Conservation (phyloP, 2,888 invertebrate species). For the Acanthosepion lycidas region DNA sequence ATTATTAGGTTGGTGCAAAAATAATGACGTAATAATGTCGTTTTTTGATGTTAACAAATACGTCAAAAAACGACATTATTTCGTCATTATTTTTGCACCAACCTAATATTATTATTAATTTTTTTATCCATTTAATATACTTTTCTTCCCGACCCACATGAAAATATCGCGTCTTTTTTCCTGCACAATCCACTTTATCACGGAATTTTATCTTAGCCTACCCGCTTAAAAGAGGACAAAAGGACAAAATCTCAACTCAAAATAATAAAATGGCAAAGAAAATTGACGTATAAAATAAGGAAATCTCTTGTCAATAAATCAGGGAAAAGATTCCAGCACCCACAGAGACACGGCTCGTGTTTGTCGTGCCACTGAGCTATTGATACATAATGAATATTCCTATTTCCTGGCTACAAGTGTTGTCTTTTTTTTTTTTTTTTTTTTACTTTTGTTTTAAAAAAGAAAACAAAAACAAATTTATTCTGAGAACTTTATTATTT, state of each 20-base stretch:
- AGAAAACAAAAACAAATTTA: background rate
- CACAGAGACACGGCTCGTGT: background rate
- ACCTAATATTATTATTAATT: too few relatives aligned
- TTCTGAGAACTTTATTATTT: background rate
- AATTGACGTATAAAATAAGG: conserved; percentile 21
- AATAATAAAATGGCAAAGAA: background rate
- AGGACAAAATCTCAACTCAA: background rate
- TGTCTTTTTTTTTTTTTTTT: background rate
- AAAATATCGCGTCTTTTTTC: background rate
- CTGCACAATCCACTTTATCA: background rate
- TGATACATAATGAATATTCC: conserved; percentile 22
- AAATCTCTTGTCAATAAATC: background rate
- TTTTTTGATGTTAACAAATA: too few relatives aligned
- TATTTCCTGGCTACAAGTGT: conserved; percentile 33
- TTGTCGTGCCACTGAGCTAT: background rate
- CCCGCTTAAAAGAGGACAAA: background rate
- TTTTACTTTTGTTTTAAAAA: background rate
- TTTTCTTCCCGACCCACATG: too few relatives aligned
- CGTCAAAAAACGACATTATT: too few relatives aligned
- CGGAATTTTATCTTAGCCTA: background rate
- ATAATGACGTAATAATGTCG: too few relatives aligned
- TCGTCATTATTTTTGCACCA: too few relatives aligned
- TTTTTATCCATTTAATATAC: too few relatives aligned
- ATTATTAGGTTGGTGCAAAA: too few relatives aligned
- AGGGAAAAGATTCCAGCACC: background rate